phyloP scores from a whole-genome alignment of 2,797 vertebrate species.

The Parauchenoglanis ngamensis region DNA sequence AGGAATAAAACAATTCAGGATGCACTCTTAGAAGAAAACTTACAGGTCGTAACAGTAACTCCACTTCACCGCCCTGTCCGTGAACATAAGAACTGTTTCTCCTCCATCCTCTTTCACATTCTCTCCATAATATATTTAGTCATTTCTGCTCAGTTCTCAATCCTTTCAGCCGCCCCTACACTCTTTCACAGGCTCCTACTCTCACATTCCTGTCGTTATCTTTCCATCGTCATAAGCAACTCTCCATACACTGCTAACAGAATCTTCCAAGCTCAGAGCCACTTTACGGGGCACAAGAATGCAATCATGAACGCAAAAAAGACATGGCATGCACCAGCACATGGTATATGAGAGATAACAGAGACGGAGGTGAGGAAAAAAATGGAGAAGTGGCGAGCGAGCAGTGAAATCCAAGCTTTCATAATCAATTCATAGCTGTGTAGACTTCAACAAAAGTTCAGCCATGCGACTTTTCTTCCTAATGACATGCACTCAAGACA shows the following conservation, averaged over 20 bases:
- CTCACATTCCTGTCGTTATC: not conserved
- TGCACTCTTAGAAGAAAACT: not conserved
- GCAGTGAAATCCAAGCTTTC: not conserved
- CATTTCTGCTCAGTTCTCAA: not conserved
- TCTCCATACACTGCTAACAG: not conserved
- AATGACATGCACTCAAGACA: not conserved
- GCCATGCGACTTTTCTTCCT: not conserved
- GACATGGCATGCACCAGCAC: too few species aligned
- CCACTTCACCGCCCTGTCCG: not conserved
- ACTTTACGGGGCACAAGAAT: not conserved
- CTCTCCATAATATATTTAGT: not conserved
- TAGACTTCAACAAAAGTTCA: not conserved
- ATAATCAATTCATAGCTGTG: not conserved
- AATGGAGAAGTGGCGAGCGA: not conserved
- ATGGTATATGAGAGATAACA: not conserved
- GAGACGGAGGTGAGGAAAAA: not conserved
- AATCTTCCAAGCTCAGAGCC: not conserved
- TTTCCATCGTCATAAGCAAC: not conserved
- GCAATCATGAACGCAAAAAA: not conserved
- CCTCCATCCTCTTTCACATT: not conserved
- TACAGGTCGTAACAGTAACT: not conserved
- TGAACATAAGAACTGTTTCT: not conserved
- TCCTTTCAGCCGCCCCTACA: not conserved
- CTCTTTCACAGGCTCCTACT: slow-evolving; percentile 3
- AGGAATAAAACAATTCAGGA: not conserved